Conservation (phyloP, 2,113 vertebrate genomes). For the Myotis yumanensis region DNA sequence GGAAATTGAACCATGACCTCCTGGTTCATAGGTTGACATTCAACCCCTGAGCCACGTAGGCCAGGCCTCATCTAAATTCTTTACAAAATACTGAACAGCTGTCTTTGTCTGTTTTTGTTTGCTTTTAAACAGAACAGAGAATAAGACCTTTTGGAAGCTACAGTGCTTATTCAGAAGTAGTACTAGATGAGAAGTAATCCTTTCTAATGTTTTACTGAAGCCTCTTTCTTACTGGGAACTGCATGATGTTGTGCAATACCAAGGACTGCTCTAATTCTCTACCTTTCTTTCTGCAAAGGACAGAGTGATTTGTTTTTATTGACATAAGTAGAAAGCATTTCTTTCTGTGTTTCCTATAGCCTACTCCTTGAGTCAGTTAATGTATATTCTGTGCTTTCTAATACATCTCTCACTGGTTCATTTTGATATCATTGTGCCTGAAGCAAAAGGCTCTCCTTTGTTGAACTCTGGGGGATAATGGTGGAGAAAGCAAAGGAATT, state of each 20-base stretch:
- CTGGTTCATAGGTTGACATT: too few relatives aligned
- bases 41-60: too few relatives aligned
- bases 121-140: constrained; percentile 39
- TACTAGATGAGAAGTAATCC: constrained; percentile 12
- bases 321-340: background rate
- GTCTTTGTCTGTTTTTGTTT: constrained; percentile 23
- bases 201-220: background rate
- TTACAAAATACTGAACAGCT: background rate
- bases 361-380: background rate
- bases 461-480: background rate
- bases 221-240: background rate
- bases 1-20: too few relatives aligned
- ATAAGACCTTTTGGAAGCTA: constrained; percentile 21
- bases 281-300: background rate
- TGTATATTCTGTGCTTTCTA: background rate
- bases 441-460: background rate
- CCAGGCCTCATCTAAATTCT: background rate
- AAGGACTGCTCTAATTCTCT: background rate
- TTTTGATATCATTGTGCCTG: background rate
- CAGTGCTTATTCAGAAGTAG: background rate
- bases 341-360: background rate
- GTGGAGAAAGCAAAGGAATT: background rate
- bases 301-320: background rate
- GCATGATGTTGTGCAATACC: background rate
- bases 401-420: background rate